Base-by-base conservation (phyloP, 2,797 vertebrate genomes). In the Clarias platycephalus region DNA sequence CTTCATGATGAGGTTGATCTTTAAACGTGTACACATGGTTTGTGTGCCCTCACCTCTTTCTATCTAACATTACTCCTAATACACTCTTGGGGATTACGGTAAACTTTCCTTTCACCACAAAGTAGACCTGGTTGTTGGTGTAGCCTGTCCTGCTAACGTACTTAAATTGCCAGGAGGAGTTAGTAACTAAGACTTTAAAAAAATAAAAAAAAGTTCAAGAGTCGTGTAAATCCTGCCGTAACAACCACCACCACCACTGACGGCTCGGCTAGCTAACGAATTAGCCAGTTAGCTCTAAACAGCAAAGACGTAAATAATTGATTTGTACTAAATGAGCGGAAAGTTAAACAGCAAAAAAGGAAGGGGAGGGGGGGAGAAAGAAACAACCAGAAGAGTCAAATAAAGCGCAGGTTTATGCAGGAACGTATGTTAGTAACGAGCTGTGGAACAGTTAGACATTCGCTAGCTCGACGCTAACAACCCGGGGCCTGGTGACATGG, bases 401-500 rank as follows among this genome's bases (percentile, higher is more conserved):
- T 10, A 26, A 10, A 49, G 37, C 24, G 3, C 12, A 53, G 5
- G 15, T 40, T 37, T 37, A 37, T 37, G 34, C 34, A 37, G 18
- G 4, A 5, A 2, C 13, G 58, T 4, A 16, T 20, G 4, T 57
- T 57, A 20, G 16, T 62, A 37, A 40, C n/a, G 15, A 44, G 0
- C 22, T 28, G 15, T 15, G 18, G 20, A 79, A 28, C 37, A 18
- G 58, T 63, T 63, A 26, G 49, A 28, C 57, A n/a, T 62, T 60
- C 15, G 75, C 57, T 12, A 75, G 28, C 67, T 22, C 13, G 15
- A 1, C 70, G 37, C 77, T 63, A 64, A 63, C 60, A 79, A 37
- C 22, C 20, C 75, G 37, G 20, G 75, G 75, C 75, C 75, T 77
- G 37, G 31, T 58, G 34, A 62, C 76, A 78, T 26, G 78, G 78